Conservation (phyloP, 2,888 invertebrate species). For the Chloromyia formosa region DNA sequence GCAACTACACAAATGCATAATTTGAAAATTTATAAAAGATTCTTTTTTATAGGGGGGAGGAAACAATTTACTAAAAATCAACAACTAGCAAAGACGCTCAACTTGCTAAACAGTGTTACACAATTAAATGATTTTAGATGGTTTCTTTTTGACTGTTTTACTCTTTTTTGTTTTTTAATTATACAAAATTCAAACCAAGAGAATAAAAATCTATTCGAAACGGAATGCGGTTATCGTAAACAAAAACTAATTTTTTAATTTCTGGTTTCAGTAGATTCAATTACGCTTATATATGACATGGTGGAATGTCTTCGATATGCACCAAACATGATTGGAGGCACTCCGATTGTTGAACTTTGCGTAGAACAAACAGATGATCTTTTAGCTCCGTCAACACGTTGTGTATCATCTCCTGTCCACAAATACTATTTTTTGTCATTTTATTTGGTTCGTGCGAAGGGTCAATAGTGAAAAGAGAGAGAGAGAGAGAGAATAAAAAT, state of each 20-base stretch:
- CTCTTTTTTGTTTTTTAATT: too few species aligned
- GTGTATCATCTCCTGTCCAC: constrained; percentile 60
- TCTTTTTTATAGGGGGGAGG: too few species aligned
- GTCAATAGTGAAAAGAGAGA: constrained; percentile 9
- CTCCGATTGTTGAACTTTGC: constrained; percentile 55
- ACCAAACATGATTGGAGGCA: constrained; percentile 55
- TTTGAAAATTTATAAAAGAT: too few species aligned
- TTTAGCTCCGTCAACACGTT: constrained; percentile 53
- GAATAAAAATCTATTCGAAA: constrained; percentile 38
- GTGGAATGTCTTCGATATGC: constrained; percentile 61
- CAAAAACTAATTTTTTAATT: constrained; percentile 1
- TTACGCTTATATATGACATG: constrained; percentile 64
- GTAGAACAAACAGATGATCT: constrained; percentile 60
- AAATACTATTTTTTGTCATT: constrained; percentile 55
- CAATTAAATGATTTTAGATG: too few species aligned
- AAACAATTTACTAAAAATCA: too few species aligned
- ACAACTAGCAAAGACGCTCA: too few species aligned
- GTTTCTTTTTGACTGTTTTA: too few species aligned
- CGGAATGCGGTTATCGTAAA: background rate
- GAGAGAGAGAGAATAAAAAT: constrained; percentile 12
- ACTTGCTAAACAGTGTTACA: too few species aligned
- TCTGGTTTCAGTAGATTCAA: constrained; percentile 37
- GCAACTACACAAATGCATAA: too few species aligned
- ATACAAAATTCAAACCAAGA: constrained; percentile 37
- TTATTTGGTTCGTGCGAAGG: background rate